Conservation (phyloP, 2,797 vertebrate species). For the Chiroxiphia lanceolata region DNA sequence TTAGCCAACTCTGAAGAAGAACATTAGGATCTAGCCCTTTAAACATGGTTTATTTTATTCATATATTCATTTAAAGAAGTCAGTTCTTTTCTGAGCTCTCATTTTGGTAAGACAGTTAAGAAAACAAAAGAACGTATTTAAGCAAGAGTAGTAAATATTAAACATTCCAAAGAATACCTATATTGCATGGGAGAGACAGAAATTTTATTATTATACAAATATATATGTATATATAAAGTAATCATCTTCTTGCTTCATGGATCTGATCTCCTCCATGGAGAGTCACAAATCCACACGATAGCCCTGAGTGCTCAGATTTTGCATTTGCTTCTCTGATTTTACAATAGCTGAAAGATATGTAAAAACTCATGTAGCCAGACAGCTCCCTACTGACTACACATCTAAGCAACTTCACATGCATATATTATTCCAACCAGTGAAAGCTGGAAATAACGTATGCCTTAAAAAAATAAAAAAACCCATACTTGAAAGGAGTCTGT, state of each 20-base stretch:
- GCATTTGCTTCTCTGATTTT: constrained; percentile 53
- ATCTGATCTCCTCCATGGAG: constrained; percentile 41
- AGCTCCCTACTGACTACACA: constrained; percentile 62
- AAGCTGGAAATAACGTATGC: constrained; percentile 32
- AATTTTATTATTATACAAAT: constrained; percentile 52
- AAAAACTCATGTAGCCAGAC: constrained; percentile 59
- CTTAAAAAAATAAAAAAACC: accelerated
- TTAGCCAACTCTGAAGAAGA: not conserved
- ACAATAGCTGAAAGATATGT: constrained; percentile 57
- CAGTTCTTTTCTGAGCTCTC: not conserved
- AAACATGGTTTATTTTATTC: not conserved
- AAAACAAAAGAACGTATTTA: not conserved
- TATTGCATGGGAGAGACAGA: not conserved
- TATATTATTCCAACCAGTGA: constrained; percentile 52
- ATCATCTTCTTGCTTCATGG: constrained; percentile 18
- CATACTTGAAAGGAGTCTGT: not conserved
- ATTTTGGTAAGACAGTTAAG: not conserved
- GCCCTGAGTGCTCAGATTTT: constrained; percentile 52
- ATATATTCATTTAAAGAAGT: not conserved
- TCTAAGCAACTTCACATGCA: constrained; percentile 57
- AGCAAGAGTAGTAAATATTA: not conserved
- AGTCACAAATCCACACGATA: constrained; percentile 61
- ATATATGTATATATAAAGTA: constrained; percentile 46
- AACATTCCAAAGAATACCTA: not conserved
- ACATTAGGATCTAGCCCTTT: not conserved